phyloP scores from a whole-genome alignment of 1,140 invertebrate genomes.

The Orussus abietinus region DNA sequence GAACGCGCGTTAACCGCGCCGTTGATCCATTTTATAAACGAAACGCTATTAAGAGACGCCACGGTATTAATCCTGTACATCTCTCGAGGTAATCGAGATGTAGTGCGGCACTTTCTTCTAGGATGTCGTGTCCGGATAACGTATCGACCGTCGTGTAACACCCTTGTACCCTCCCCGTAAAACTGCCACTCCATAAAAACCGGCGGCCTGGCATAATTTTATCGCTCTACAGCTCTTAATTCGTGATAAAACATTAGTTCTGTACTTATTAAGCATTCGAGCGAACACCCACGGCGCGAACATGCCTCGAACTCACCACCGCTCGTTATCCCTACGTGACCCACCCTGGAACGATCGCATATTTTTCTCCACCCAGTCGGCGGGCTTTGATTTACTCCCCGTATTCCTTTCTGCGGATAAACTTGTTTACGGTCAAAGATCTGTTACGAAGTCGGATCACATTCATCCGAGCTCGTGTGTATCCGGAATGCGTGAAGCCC shows the following conservation, averaged over 20 bases:
- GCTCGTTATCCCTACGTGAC: not conserved
- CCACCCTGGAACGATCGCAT: not conserved
- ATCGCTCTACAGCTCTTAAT: slow-evolving; percentile 33
- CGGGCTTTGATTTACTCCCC: not conserved
- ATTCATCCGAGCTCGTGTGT: no score
- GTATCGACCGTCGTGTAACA: slow-evolving; percentile 16
- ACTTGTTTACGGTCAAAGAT: no score
- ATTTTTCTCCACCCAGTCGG: no score
- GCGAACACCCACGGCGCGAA: slow-evolving; percentile 33
- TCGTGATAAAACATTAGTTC: slow-evolving; percentile 44
- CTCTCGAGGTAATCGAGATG: no score
- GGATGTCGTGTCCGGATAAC: slow-evolving; percentile 29
- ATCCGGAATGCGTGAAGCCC: no score
- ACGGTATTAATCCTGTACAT: no score
- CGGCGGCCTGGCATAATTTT: slow-evolving; percentile 11
- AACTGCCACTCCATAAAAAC: slow-evolving; percentile 15
- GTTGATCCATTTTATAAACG: no score
- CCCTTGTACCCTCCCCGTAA: slow-evolving; percentile 4
- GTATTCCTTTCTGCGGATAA: no score
- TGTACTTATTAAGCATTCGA: slow-evolving; percentile 22
- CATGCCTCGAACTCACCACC: slow-evolving; percentile 23
- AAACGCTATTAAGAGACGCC: no score
- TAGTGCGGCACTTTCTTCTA: no score
- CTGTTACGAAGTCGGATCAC: no score
- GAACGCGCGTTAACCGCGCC: no score